Evolutionary conservation across 2,113 vertebrate genomes (phyloP), one percentile per base, ranked within the genome.

Genomic region (Globicephala melas): DNA sequence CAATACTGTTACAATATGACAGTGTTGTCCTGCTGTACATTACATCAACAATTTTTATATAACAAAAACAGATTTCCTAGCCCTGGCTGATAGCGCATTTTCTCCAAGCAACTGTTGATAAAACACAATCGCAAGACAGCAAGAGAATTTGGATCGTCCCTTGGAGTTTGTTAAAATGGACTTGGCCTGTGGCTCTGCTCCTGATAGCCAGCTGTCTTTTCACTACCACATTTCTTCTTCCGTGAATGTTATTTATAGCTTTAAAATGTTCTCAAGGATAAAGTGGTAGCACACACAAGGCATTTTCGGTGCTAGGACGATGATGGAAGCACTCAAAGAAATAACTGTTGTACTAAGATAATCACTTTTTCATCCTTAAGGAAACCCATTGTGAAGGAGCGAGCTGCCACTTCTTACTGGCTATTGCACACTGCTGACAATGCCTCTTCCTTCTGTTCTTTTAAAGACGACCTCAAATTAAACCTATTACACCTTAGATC

Each of bases 401-500:
- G 18, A 82, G 47, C 63, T 25, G 44, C 77, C 18, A 4, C 93
- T 96, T 93, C 67, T 44, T 44, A 0, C 4, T 90, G 47, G 36
- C 70, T 92, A 8, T 93, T 26, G 89, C 79, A 73, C 82, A 3
- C 18, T 89, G 55, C 94, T 33, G 36, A 90, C 23, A 92, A 76
- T 62, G 94, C 71, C 94, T 76, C 74, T 95, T 94, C 97, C 88
- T 58, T 90, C 47, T 96, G 89, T 94, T 92, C 97, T 97, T 97
- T 92, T 93, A 0, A 2, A 97, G 84, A 74, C 96, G 96, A 97
- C 95, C 97, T 88, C 93, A 97, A 90, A 98, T 98, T 97, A 98
- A 98, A 98, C 97, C 98, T 96, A 65, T 97, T 98, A 83, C 74
- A 98, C 97, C 96, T 99, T 96, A 98, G 98, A 98, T 98, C 96